A percentile compares a stretch with the other conserved stretches of the same genome.
phyloP scores from a whole-genome alignment of 2,113 vertebrate species.

The Oreamnos americanus region DNA sequence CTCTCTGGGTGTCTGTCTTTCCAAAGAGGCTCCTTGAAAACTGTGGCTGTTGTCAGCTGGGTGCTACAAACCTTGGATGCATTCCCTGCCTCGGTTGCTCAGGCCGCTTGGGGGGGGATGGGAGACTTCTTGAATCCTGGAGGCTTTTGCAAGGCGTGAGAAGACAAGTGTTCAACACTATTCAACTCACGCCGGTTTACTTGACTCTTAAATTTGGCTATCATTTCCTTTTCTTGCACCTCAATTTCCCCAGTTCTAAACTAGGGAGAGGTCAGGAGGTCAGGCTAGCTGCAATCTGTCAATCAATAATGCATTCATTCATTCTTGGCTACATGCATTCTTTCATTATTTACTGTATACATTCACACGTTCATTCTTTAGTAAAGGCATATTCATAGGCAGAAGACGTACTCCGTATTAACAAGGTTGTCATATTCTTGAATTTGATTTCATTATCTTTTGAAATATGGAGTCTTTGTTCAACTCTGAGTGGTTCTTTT shows the following conservation, averaged over 20 bases:
- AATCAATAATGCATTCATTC: rapidly evolving
- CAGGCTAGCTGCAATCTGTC: not conserved
- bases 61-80: not conserved
- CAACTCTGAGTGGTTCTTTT: not conserved
- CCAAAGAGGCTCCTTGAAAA: not conserved
- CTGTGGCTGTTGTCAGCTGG: rapidly evolving
- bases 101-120: not conserved
- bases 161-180: not conserved
- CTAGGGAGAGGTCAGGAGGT: not conserved
- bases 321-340: not conserved
- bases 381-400: too few species aligned
- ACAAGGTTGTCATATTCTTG: not conserved
- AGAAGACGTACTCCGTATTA: not conserved
- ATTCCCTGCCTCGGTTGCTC: not conserved
- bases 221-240: not conserved
- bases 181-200: not conserved
- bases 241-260: not conserved
- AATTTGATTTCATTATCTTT: not conserved
- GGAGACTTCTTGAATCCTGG: not conserved
- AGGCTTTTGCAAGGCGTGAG: not conserved
- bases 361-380: not conserved
- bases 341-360: not conserved
- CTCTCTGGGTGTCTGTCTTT: not conserved
- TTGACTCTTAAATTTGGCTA: too few species aligned
- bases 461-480: not conserved